phyloP scores from a whole-genome alignment of 2,797 vertebrate genomes.

The Pangasius sanitwongsei region DNA sequence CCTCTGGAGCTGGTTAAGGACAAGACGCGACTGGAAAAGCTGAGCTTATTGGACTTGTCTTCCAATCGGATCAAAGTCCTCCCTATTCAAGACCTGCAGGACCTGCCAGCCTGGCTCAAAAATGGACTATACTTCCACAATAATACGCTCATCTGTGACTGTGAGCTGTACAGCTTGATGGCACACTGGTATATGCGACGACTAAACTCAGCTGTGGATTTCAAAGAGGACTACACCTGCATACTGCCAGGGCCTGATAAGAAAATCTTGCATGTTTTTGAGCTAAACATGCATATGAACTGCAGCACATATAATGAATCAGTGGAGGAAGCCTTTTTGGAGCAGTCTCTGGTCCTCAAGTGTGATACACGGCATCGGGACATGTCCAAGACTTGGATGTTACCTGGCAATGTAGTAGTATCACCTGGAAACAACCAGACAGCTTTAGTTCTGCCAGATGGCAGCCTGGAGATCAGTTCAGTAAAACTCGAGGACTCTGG shows the following conservation, averaged over 20 bases:
- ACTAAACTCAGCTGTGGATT: slow-evolving; percentile 88
- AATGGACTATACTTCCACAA: slow-evolving; percentile 93
- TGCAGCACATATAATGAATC: slow-evolving; percentile 89
- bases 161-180: slow-evolving; percentile 88
- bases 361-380: slow-evolving; percentile 88
- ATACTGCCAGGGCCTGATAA: slow-evolving; percentile 68
- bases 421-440: slow-evolving; percentile 77
- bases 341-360: slow-evolving; percentile 78
- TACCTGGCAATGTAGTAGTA: slow-evolving; percentile 79
- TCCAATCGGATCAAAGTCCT: slow-evolving; percentile 88
- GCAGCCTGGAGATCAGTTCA: slow-evolving; percentile 78
- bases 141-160: slow-evolving; percentile 87
- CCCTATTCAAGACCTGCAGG: slow-evolving; percentile 79
- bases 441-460: slow-evolving; percentile 74
- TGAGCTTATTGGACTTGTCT: slow-evolving; percentile 89
- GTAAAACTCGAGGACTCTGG: slow-evolving; percentile 84
- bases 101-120: slow-evolving; percentile 87
- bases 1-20: slow-evolving; percentile 89
- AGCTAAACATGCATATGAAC: slow-evolving; percentile 80
- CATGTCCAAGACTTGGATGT: slow-evolving; percentile 83
- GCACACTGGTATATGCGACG: slow-evolving; percentile 85
- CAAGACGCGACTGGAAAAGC: slow-evolving; percentile 79
- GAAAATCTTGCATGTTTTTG: slow-evolving; percentile 71
- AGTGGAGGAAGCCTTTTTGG: slow-evolving; percentile 83
- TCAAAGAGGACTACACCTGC: slow-evolving; percentile 86